phyloP scores from a whole-genome alignment of 2,888 invertebrate genomes.

The Xanthorhoe spadicearia region DNA sequence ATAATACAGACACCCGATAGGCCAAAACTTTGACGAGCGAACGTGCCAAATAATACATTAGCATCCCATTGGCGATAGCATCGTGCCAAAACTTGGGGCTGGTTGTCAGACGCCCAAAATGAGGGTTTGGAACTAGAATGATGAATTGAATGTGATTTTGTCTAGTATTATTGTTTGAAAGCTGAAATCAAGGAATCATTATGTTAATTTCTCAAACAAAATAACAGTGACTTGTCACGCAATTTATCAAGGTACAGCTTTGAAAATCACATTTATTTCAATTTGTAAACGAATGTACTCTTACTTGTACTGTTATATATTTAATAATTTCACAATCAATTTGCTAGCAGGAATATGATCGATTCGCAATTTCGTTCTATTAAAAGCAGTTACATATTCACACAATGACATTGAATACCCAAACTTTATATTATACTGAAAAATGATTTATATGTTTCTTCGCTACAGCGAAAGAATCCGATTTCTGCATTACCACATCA shows the following conservation, averaged over 20 bases:
- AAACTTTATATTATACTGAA: too few relatives aligned
- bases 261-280: slow-evolving; percentile 50
- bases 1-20: slow-evolving; percentile 73
- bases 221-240: slow-evolving; percentile 41
- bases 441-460: not conserved
- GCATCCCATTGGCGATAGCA: slow-evolving; percentile 73
- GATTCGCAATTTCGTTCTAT: slow-evolving; percentile 36
- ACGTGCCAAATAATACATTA: slow-evolving; percentile 82
- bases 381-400: slow-evolving; percentile 4
- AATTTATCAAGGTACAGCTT: slow-evolving; percentile 52
- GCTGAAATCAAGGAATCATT: slow-evolving; percentile 31
- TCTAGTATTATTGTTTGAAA: slow-evolving; percentile 44
- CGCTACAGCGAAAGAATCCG: not conserved
- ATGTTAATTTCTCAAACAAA: not conserved
- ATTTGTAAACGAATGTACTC: slow-evolving; percentile 33
- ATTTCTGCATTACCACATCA: not conserved
- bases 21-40: slow-evolving; percentile 54
- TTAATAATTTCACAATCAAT: slow-evolving; percentile 41
- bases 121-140: slow-evolving; percentile 50
- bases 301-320: slow-evolving; percentile 46
- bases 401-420: too few relatives aligned
- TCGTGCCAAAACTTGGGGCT: slow-evolving; percentile 63
- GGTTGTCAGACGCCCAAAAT: slow-evolving; percentile 54
- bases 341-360: slow-evolving; percentile 46
- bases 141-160: slow-evolving; percentile 53